Evolutionary conservation across 2,113 vertebrate species (phyloP).

Genomic region (Perca flavescens): DNA sequence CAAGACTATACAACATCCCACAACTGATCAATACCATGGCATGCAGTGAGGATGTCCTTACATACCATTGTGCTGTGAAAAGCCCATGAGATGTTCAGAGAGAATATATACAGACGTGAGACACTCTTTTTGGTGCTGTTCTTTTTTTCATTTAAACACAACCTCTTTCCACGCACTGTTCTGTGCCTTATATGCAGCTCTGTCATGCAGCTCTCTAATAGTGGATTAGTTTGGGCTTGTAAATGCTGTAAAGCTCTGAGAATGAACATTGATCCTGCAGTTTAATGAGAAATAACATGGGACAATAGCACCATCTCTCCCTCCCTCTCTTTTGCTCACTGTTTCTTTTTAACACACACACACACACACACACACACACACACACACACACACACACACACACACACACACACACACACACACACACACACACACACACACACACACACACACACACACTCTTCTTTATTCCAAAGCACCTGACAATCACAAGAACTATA

Average conservation of each 20-base stretch:
- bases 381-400: conserved; percentile 13
- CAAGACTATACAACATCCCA: neutral
- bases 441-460: conserved; percentile 9
- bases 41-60: neutral
- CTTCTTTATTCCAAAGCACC: conserved; percentile 39
- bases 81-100: neutral
- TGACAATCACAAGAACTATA: conserved; percentile 38
- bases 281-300: conserved; percentile 63
- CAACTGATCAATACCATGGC: conserved; percentile 2
- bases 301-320: conserved; percentile 16
- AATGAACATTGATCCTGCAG: conserved; percentile 67
- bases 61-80: neutral
- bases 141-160: conserved; percentile 11
- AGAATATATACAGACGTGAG: neutral
- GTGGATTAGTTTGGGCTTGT: conserved; percentile 61
- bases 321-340: conserved; percentile 1
- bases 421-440: conserved; percentile 26
- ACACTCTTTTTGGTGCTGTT: neutral
- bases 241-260: conserved; percentile 62
- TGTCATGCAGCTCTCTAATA: conserved; percentile 38
- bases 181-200: conserved; percentile 20
- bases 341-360: conserved; percentile 24
- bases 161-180: neutral
- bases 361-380: neutral
- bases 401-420: conserved; percentile 31